Base-by-base conservation (phyloP, 1,140 invertebrate species). In the Ridgeia piscesae region DNA sequence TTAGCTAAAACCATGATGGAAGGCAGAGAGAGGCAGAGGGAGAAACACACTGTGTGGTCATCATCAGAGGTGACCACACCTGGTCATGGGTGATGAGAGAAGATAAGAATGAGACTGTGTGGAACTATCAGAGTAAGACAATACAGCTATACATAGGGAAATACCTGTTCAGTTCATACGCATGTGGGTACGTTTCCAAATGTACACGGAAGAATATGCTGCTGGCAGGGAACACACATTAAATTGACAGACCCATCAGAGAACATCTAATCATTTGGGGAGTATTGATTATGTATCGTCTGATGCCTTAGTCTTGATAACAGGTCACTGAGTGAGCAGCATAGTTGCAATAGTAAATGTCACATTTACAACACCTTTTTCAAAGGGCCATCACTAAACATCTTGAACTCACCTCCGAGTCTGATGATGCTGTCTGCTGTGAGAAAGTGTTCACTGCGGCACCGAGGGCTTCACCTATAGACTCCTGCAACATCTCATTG, bases 401-500 rank as follows among this genome's bases (percentile, higher is more conserved):
- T n/a, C n/a, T n/a, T n/a, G n/a, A n/a, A 48, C 93, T 92, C 92
- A 95, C 95, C 93, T 94, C 92, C 50, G 93, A 58, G 21, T 93
- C 33, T 91, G 94, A 95, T 89, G 95, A 93, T n/a, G 94, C 93
- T 33, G 88, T 92, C 33, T 93, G 92, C 91, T 94, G 94, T 92
- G 94, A 95, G 93, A 93, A 96, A 11, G 95, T 95, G 91, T 95
- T 92, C 35, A 95, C 91, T 9, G 95, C 92, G 88, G 95, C 94
- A 77, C 95, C 94, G 17, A 95, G 92, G 4, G 94, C 94, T 34
- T 95, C 92, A 21, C 93, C 93, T 34, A 96, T 77, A 50, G 95
- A 95, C 92, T 95, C 94, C 89, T 93, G 93, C n/a, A 96, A 35
- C 48, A 93, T 92, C 17, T 50, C 89, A 91, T 58, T 92, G 6